phyloP scores from a whole-genome alignment of 2,888 invertebrate species.

The Campoplex nolae region DNA sequence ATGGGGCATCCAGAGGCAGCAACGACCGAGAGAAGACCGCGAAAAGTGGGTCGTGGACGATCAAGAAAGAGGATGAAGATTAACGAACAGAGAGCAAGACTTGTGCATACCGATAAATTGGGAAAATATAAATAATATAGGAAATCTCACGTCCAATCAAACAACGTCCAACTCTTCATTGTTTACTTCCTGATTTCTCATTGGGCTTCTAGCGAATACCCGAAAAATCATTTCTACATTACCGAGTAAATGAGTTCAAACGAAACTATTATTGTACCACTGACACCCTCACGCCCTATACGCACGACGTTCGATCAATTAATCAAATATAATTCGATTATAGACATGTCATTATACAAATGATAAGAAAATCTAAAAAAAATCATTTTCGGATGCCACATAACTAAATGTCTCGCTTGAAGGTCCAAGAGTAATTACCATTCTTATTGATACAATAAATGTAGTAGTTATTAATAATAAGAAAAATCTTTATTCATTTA shows the following conservation, averaged over 20 bases:
- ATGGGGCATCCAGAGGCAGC: background rate
- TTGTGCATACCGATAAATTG: background rate
- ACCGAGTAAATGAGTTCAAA: background rate
- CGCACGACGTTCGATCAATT: background rate
- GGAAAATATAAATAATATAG: background rate
- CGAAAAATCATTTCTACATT: background rate
- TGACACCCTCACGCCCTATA: background rate
- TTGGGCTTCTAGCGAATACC: background rate
- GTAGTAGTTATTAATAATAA: too few species aligned
- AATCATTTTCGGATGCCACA: background rate
- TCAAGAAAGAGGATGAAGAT: slow-evolving; percentile 45
- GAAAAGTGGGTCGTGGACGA: slow-evolving; percentile 61
- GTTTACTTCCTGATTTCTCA: background rate
- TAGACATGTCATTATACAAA: background rate
- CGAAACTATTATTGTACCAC: background rate
- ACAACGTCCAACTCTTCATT: background rate
- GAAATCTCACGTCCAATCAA: background rate
- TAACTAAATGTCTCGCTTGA: too few species aligned
- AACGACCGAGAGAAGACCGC: slow-evolving; percentile 36
- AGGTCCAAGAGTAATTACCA: too few species aligned
- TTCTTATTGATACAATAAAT: too few species aligned
- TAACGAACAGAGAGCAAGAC: slow-evolving; percentile 33
- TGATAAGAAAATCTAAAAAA: background rate
- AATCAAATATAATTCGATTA: background rate
- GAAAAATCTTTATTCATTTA: too few species aligned